phyloP scores from a whole-genome alignment of 1,140 invertebrate species.

The Drosophila parvula region DNA sequence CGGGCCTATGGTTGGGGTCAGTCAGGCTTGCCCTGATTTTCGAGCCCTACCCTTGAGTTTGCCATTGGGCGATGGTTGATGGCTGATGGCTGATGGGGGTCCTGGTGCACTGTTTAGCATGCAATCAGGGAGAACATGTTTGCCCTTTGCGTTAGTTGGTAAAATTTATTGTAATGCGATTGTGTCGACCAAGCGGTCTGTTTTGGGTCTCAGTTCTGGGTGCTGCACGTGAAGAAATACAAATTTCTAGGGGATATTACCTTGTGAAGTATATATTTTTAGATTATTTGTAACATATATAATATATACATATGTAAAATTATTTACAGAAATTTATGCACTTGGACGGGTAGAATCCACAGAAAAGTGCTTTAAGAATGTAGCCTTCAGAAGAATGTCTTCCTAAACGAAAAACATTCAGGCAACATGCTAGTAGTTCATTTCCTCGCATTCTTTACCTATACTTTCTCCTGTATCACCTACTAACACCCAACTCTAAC shows the following conservation, averaged over 20 bases:
- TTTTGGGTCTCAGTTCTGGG: constrained; percentile 33
- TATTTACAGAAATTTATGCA: not conserved
- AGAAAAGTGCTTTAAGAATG: too few relatives aligned
- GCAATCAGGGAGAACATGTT: constrained; percentile 32
- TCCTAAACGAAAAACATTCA: too few relatives aligned
- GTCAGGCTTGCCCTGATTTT: constrained; percentile 49
- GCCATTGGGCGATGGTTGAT: constrained; percentile 1
- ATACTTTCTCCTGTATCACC: too few relatives aligned
- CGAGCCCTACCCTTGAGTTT: constrained; percentile 23
- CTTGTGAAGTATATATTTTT: not conserved
- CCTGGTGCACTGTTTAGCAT: constrained; percentile 60
- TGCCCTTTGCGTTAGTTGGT: constrained; percentile 54
- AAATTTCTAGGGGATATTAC: too few relatives aligned
- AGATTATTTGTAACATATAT: not conserved
- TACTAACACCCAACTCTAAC: too few relatives aligned
- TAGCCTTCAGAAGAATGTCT: too few relatives aligned
- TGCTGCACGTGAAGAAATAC: constrained; percentile 6
- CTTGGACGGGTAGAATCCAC: too few relatives aligned
- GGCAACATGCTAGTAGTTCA: too few relatives aligned
- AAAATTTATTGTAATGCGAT: constrained; percentile 80
- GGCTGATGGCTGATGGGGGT: constrained; percentile 11
- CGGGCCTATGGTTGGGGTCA: constrained; percentile 11
- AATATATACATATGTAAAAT: not conserved
- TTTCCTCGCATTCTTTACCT: too few relatives aligned
- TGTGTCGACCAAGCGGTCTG: constrained; percentile 44